Percentiles rank a stretch among this genome's conserved stretches.
phyloP scores from a whole-genome alignment of 2,797 vertebrate species.

The Tapera naevia region DNA sequence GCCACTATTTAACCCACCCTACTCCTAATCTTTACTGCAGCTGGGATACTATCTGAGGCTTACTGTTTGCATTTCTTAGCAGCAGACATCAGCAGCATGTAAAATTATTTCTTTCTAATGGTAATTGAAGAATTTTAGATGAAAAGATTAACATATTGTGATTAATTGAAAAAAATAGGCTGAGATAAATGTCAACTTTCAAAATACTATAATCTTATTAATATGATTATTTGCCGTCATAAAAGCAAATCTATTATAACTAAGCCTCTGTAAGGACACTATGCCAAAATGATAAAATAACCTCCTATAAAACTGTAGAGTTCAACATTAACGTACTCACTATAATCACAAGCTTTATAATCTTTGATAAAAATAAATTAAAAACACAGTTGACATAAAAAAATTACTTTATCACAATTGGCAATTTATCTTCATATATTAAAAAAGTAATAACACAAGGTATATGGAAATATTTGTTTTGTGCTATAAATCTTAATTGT shows the following conservation, averaged over 20 bases:
- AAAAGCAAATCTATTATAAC: neutral
- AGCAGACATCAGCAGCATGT: neutral
- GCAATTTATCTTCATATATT: neutral
- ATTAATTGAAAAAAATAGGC: conserved; percentile 37
- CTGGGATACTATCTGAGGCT: neutral
- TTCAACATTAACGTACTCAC: neutral
- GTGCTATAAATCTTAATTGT: neutral
- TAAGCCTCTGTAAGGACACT: neutral
- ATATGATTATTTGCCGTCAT: neutral
- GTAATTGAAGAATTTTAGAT: conserved; percentile 5
- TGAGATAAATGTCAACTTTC: neutral
- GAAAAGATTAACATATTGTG: neutral
- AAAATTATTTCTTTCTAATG: neutral
- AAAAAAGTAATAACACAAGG: neutral
- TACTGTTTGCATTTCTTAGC: neutral
- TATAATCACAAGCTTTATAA: neutral
- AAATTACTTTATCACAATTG: neutral
- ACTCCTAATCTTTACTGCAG: neutral
- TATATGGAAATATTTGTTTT: neutral
- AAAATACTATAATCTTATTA: conserved; percentile 29
- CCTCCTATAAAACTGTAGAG: neutral
- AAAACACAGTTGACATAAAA: neutral
- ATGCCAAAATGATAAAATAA: neutral
- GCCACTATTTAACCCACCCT: neutral
- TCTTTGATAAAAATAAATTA: neutral